Percentiles rank a stretch among this genome's conserved stretches.
Conservation (phyloP, 2,113 vertebrate species). For the Hippocampus guttulatus region DNA sequence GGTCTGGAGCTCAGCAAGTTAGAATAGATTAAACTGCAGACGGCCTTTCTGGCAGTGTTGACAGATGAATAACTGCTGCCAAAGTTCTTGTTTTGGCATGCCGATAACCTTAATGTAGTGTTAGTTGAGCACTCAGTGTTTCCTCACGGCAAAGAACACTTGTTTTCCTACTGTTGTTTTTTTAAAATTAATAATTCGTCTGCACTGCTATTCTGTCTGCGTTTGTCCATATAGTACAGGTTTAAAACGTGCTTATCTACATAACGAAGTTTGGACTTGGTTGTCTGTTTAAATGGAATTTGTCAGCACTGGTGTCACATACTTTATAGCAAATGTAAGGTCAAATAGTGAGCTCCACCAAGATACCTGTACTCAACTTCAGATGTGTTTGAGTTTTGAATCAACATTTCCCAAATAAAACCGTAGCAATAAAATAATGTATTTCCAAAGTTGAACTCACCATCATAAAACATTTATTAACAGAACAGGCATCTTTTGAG, state of each 20-base stretch:
- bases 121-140: not conserved
- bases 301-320: too few relatives aligned
- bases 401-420: too few relatives aligned
- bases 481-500: too few relatives aligned
- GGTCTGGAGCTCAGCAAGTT: not conserved
- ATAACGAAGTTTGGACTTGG: not conserved
- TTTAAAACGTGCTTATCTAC: not conserved
- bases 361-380: too few relatives aligned
- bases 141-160: not conserved
- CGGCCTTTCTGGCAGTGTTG: slow-evolving; percentile 50
- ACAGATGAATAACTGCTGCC: slow-evolving; percentile 48
- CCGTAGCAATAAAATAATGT: too few relatives aligned
- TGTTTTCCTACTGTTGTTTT: too few relatives aligned
- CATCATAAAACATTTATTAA: too few relatives aligned
- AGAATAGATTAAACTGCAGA: slow-evolving; percentile 46
- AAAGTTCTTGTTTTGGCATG: slow-evolving; percentile 39
- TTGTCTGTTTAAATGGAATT: not conserved
- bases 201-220: not conserved
- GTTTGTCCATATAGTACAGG: not conserved
- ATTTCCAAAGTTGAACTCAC: too few relatives aligned
- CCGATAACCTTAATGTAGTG: slow-evolving; percentile 38
- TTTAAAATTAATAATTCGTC: too few relatives aligned
- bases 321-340: too few relatives aligned
- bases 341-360: too few relatives aligned
- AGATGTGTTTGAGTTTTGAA: too few relatives aligned